Percentiles rank a stretch among this genome's conserved stretches.
Evolutionary conservation across 2,797 vertebrate genomes (phyloP).

Genomic region (Syncerus caffer): DNA sequence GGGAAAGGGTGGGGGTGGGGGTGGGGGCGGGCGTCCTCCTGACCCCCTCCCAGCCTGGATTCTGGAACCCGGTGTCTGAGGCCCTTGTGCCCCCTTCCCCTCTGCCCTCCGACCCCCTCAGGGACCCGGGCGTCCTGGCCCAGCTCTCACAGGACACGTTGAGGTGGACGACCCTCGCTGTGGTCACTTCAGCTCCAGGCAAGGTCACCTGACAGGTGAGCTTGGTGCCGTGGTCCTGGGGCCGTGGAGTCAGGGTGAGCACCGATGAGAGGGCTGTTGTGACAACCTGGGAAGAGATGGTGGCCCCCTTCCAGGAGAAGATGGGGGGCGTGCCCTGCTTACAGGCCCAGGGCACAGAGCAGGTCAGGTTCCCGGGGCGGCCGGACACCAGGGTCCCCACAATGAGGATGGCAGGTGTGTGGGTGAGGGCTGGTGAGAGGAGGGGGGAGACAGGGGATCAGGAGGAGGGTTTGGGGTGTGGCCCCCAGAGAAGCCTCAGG

Average conservation of each 20-base stretch:
- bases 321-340: accelerated
- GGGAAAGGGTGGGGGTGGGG: neutral
- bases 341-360: neutral
- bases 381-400: accelerated
- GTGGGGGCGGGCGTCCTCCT: too few species aligned
- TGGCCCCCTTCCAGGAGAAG: neutral
- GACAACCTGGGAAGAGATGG: neutral
- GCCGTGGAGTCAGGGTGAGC: neutral
- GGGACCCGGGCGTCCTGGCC: accelerated
- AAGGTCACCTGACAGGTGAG: neutral
- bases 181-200: neutral
- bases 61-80: neutral
- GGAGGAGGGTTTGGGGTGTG: accelerated
- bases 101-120: neutral
- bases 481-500: neutral
- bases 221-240: neutral
- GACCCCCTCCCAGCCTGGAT: neutral
- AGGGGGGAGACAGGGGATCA: neutral
- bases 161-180: neutral
- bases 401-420: neutral
- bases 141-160: neutral
- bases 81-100: neutral
- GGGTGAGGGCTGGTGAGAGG: neutral
- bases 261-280: neutral
- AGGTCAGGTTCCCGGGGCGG: neutral